Percentiles rank a stretch among this genome's conserved stretches.
phyloP scores from a whole-genome alignment of 2,797 vertebrate genomes.

The Sardinella longiceps region DNA sequence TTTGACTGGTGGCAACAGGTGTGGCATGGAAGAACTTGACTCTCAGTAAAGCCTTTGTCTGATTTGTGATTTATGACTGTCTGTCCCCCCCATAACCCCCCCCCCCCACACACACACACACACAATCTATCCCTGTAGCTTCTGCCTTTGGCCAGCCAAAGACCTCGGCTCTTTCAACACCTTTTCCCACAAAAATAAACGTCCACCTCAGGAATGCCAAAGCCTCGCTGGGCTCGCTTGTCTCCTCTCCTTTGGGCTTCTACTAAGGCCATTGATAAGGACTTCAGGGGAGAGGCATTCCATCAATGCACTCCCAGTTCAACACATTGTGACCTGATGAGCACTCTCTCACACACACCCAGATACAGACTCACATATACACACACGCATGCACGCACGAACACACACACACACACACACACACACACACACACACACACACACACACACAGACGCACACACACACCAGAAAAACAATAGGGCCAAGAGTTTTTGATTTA shows the following conservation, averaged over 20 bases:
- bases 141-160: neutral
- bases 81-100: neutral
- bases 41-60: conserved; percentile 9
- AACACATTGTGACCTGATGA: conserved; percentile 32
- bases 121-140: neutral
- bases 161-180: conserved; percentile 67
- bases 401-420: neutral
- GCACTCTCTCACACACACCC: conserved; percentile 29
- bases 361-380: neutral
- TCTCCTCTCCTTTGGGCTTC: neutral
- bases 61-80: neutral
- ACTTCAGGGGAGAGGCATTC: neutral
- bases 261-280: neutral
- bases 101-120: neutral
- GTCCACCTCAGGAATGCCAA: conserved; percentile 65
- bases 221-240: conserved; percentile 27
- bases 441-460: neutral
- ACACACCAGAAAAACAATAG: conserved; percentile 1
- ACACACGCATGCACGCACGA: neutral
- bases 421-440: neutral
- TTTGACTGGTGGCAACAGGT: neutral
- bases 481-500: neutral
- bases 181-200: conserved; percentile 76
- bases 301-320: conserved; percentile 32
- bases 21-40: neutral